phyloP scores from a whole-genome alignment of 2,797 vertebrate genomes.

The Pristis pectinata region DNA sequence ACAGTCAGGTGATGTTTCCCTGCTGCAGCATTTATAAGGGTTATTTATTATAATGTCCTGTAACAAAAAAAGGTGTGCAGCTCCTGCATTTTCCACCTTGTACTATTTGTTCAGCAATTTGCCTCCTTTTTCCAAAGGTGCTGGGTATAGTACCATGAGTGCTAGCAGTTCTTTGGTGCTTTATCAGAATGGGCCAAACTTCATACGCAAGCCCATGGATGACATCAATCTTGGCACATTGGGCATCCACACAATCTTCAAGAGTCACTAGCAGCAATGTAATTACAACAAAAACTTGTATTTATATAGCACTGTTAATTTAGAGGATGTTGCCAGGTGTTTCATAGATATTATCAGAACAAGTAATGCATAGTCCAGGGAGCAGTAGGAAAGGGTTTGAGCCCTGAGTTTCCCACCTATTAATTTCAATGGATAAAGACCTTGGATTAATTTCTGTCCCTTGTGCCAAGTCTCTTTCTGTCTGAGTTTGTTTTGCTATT shows the following conservation, averaged over 20 bases:
- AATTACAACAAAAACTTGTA: not conserved
- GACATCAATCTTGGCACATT: not conserved
- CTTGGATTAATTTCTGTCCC: not conserved
- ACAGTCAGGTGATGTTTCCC: not conserved
- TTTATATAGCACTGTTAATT: not conserved
- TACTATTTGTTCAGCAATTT: not conserved
- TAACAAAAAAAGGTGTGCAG: not conserved
- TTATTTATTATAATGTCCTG: not conserved
- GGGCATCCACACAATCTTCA: not conserved
- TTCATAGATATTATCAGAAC: not conserved
- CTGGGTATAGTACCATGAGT: too few species aligned
- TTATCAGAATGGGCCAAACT: not conserved
- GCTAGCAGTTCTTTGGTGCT: not conserved
- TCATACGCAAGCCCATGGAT: not conserved
- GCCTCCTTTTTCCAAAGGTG: not conserved
- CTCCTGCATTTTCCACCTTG: not conserved
- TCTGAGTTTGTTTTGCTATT: not conserved
- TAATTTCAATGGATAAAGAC: not conserved
- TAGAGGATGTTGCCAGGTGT: not conserved
- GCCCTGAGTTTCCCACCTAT: not conserved
- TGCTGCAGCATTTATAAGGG: not conserved
- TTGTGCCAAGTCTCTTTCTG: not conserved
- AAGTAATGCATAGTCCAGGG: not conserved
- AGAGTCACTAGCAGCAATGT: not conserved
- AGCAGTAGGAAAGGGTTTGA: not conserved